These are phyloP conservation scores for Drosophila erecta DNA, from an alignment of 1,140 invertebrate species.

Conservation along the genomic window DNA sequence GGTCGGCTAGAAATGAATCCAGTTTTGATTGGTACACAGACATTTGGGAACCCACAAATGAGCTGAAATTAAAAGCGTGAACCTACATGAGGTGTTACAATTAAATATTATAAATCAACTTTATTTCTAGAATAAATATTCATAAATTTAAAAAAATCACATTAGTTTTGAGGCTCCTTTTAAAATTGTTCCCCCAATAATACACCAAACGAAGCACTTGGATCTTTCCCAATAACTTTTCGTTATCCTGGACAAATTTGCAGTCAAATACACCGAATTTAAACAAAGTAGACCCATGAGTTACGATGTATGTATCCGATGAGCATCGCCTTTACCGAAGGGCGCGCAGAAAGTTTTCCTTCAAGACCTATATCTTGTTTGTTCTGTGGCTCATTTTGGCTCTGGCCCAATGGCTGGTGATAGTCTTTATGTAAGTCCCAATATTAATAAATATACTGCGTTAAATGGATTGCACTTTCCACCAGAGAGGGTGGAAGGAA, in stretches of 20 bases:
- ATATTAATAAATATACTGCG: no score
- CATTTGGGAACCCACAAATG: not conserved
- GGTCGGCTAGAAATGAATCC: not conserved
- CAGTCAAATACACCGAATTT: slow-evolving; percentile 3
- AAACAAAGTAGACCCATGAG: slow-evolving; percentile 1
- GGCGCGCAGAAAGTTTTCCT: slow-evolving; percentile 28
- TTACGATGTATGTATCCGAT: slow-evolving; percentile 15
- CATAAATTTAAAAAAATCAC: not conserved
- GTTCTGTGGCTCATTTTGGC: slow-evolving; percentile 41
- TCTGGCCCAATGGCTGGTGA: slow-evolving; percentile 32
- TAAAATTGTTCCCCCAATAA: not conserved
- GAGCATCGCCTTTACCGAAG: slow-evolving; percentile 23
- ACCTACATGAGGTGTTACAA: no score
- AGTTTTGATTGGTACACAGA: not conserved
- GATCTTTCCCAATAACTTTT: not conserved
- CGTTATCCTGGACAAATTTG: slow-evolving; percentile 1
- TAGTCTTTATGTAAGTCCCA: slow-evolving; percentile 33
- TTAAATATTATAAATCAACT: not conserved
- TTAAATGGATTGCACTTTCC: no score
- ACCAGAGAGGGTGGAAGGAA: slow-evolving; percentile 1
- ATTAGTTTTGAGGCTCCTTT: slow-evolving; percentile 10
- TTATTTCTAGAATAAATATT: not conserved
- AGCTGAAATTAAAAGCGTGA: no score
- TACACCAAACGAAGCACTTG: no score
- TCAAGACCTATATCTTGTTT: slow-evolving; percentile 32